A percentile compares a stretch with the other conserved stretches of the same genome.
Evolutionary conservation across 2,113 vertebrate genomes (phyloP).

Genomic region (Myrmophylax atrothorax): DNA sequence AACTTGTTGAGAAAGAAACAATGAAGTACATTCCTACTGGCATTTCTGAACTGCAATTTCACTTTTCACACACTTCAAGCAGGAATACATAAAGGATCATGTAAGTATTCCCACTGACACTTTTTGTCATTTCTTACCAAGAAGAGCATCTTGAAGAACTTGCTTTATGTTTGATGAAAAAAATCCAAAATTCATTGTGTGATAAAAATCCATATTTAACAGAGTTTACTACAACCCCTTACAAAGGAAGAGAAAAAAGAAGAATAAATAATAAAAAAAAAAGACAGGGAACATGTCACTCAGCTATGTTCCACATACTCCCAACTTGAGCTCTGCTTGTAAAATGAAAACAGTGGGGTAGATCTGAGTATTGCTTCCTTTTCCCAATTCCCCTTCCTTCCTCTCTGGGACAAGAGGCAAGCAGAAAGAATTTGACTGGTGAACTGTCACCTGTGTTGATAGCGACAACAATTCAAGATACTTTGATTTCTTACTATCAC

Average conservation of each 20-base stretch:
- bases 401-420: background rate
- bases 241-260: background rate
- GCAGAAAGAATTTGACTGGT: background rate
- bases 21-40: background rate
- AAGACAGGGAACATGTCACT: background rate
- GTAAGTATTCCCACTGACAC: background rate
- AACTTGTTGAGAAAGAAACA: background rate
- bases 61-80: background rate
- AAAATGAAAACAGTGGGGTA: background rate
- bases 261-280: background rate
- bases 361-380: background rate
- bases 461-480: slow-evolving; percentile 12
- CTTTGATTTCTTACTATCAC: slow-evolving; percentile 11
- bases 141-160: background rate
- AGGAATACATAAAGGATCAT: background rate
- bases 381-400: background rate
- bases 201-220: background rate
- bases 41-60: background rate
- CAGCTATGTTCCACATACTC: background rate
- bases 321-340: background rate
- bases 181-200: background rate
- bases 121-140: background rate
- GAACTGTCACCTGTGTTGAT: background rate
- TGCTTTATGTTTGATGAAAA: background rate
- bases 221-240: background rate